phyloP scores from a whole-genome alignment of 2,797 vertebrate genomes.

The Manis pentadactyla region DNA sequence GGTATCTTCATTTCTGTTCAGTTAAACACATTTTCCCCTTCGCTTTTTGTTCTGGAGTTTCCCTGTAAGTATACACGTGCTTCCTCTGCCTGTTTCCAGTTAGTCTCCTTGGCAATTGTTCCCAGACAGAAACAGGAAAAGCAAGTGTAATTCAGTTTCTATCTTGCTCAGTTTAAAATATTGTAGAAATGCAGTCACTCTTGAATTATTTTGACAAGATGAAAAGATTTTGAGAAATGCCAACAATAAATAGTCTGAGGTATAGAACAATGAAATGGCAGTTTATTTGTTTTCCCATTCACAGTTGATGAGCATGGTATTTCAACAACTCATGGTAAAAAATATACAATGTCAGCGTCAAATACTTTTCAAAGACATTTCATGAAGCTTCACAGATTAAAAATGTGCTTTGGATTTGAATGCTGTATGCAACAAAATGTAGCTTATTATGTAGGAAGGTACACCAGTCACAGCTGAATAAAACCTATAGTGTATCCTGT shows the following conservation, averaged over 20 bases:
- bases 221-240: background rate
- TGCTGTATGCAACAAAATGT: background rate
- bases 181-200: background rate
- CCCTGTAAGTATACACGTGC: background rate
- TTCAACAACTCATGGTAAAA: background rate
- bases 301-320: background rate
- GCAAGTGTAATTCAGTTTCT: background rate
- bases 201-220: background rate
- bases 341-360: background rate
- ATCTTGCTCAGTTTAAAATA: background rate
- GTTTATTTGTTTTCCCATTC: background rate
- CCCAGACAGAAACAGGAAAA: background rate
- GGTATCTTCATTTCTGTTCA: background rate
- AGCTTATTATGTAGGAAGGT: background rate
- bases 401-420: background rate
- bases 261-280: background rate
- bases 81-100: background rate
- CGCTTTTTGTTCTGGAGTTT: background rate
- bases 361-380: background rate
- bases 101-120: background rate
- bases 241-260: background rate
- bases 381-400: background rate
- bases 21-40: background rate
- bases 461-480: background rate
- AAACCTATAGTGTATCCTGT: background rate